These are phyloP conservation scores for Dryobota labecula DNA, from an alignment of 2,888 invertebrate genomes.

Conservation along the genomic window DNA sequence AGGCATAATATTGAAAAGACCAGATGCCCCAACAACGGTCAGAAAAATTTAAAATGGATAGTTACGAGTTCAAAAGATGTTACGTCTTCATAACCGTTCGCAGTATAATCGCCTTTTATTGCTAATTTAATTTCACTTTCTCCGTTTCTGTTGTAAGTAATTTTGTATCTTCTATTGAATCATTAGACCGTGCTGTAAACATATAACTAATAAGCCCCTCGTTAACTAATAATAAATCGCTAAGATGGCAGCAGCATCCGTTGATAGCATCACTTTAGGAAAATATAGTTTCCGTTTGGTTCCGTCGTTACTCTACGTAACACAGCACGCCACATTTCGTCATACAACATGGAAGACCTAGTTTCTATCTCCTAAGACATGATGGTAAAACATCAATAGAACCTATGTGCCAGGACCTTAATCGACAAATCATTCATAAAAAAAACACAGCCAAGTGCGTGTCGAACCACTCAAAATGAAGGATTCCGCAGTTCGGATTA, in stretches of 20 bases:
- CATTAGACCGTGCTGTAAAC: constrained; percentile 10
- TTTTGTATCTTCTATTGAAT: neutral
- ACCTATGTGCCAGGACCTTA: neutral
- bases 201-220: neutral
- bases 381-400: neutral
- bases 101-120: neutral
- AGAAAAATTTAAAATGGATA: neutral
- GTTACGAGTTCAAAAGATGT: too few relatives aligned
- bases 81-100: neutral
- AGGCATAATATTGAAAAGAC: neutral
- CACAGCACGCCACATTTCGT: neutral
- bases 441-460: too few relatives aligned
- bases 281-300: constrained; percentile 4
- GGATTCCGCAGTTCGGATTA: too few relatives aligned
- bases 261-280: constrained; percentile 5
- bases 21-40: neutral
- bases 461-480: too few relatives aligned
- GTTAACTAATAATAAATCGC: constrained; percentile 11
- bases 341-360: neutral
- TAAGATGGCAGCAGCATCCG: constrained; percentile 6
- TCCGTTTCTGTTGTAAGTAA: neutral
- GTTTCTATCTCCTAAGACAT: neutral
- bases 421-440: too few relatives aligned
- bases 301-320: neutral
- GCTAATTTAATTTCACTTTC: constrained; percentile 2